Evolutionary conservation across 2,113 vertebrate genomes (phyloP).

Genomic region (Mirza zaza): DNA sequence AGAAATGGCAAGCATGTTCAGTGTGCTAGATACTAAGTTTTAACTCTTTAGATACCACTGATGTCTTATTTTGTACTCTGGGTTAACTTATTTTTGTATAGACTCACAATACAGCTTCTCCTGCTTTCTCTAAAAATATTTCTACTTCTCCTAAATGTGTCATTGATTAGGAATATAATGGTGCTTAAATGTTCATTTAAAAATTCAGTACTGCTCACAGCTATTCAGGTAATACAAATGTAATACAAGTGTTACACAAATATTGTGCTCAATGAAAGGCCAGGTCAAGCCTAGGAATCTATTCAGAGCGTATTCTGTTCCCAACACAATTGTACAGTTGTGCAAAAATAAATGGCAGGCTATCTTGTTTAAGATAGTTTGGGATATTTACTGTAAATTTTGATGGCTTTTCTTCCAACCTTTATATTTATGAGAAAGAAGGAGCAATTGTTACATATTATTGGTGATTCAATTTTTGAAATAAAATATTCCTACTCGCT

Average conservation of each 20-base stretch:
- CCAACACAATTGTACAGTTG: not conserved
- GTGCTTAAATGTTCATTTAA: not conserved
- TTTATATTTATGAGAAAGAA: constrained; percentile 10
- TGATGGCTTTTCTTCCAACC: not conserved
- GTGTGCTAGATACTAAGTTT: not conserved
- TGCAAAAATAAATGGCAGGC: not conserved
- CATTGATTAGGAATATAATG: not conserved
- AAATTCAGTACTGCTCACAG: not conserved
- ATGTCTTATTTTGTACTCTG: not conserved
- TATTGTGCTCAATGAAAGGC: not conserved
- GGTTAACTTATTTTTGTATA: not conserved
- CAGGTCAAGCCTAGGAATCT: not conserved
- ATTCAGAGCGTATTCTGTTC: not conserved
- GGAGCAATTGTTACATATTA: not conserved
- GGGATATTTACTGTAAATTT: not conserved
- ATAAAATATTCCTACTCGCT: not conserved
- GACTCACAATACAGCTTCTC: not conserved
- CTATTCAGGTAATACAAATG: not conserved
- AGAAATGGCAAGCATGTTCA: not conserved
- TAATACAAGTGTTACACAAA: too few species aligned
- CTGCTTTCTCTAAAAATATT: not conserved
- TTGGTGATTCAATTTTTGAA: not conserved
- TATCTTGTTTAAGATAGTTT: not conserved
- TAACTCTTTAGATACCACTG: not conserved
- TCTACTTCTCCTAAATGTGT: constrained; percentile 20